These are phyloP conservation scores for Micronisus gabar DNA, from an alignment of 2,113 vertebrate species.

Conservation along the genomic window DNA sequence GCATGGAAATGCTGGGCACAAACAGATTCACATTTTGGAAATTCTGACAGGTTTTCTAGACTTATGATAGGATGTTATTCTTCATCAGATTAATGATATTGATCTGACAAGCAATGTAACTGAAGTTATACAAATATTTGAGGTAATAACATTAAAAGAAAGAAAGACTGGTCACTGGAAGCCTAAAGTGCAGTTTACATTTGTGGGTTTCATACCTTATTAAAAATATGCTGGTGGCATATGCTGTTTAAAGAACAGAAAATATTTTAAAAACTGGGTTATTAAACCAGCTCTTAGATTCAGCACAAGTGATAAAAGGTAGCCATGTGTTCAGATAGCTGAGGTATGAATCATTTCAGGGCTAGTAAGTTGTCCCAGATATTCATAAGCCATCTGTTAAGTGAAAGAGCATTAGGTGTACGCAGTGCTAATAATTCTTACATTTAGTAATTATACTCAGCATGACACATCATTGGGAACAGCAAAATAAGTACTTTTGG, in stretches of 20 bases:
- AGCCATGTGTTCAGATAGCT: conserved; percentile 45
- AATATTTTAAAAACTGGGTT: conserved; percentile 3
- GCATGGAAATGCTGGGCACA: background rate
- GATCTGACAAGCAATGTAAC: background rate
- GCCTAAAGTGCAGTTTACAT: background rate
- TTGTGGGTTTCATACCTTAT: background rate
- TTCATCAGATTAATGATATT: background rate
- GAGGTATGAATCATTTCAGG: conserved; percentile 39
- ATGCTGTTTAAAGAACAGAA: background rate
- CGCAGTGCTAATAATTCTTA: background rate
- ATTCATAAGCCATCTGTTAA: conserved; percentile 59
- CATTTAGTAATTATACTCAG: background rate
- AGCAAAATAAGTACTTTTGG: background rate
- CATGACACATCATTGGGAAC: background rate
- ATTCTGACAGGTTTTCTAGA: background rate
- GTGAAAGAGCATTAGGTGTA: background rate
- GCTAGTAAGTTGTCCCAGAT: conserved; percentile 5
- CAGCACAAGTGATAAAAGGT: conserved; percentile 25
- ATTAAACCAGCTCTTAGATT: background rate
- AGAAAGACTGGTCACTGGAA: background rate
- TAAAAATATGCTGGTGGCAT: background rate
- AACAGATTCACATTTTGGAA: background rate
- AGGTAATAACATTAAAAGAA: background rate
- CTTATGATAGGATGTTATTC: background rate
- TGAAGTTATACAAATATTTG: background rate